Conservation (phyloP, 2,797 vertebrate genomes). For the Limnodromus scolopaceus region DNA sequence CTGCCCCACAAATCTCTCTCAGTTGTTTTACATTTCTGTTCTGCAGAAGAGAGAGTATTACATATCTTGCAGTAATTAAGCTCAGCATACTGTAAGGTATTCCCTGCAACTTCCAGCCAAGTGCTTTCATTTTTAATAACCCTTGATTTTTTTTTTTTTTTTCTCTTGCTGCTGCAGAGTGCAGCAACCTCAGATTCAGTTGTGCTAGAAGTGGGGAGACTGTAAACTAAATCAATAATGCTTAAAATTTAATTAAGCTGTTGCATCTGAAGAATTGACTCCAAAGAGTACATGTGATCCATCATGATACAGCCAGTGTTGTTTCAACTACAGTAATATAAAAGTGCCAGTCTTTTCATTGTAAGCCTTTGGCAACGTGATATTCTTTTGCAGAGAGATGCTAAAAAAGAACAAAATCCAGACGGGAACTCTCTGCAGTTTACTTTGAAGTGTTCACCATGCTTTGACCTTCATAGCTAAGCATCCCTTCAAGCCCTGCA, state of each 20-base stretch:
- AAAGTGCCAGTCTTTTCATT: background rate
- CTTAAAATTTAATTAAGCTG: slow-evolving; percentile 66
- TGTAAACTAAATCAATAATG: slow-evolving; percentile 51
- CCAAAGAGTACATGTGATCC: slow-evolving; percentile 16
- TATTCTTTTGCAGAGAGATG: slow-evolving; percentile 2
- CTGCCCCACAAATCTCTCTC: background rate
- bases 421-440: background rate
- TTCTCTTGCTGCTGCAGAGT: background rate
- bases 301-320: background rate
- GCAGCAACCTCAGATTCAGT: background rate
- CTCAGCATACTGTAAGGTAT: background rate
- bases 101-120: background rate
- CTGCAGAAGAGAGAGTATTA: background rate
- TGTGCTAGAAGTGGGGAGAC: background rate
- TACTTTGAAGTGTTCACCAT: background rate
- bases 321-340: slow-evolving; percentile 10
- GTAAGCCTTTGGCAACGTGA: slow-evolving; percentile 1
- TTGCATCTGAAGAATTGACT: slow-evolving; percentile 36
- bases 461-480: slow-evolving; percentile 31
- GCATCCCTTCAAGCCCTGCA: background rate
- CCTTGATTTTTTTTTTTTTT: background rate
- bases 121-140: slow-evolving; percentile 12
- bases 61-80: background rate
- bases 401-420: slow-evolving; percentile 14
- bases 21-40: background rate